A percentile compares a stretch with the other conserved stretches of the same genome.
Conservation (phyloP, 2,113 vertebrate genomes). For the Petaurus breviceps region DNA sequence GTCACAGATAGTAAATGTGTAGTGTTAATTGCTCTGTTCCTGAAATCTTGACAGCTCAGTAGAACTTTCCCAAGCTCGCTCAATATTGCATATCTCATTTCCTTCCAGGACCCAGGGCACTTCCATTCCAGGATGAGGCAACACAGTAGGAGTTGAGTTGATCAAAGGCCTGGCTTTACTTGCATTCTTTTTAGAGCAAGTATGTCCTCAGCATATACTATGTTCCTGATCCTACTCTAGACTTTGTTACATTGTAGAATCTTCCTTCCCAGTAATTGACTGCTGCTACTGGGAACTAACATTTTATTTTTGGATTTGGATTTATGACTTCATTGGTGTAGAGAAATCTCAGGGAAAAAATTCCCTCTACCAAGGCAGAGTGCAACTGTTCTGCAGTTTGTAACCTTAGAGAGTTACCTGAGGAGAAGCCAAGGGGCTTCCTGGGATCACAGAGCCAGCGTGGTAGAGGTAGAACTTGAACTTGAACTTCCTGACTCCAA, state of each 20-base stretch:
- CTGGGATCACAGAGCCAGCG: neutral
- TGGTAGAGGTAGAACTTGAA: neutral
- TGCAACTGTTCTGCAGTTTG: neutral
- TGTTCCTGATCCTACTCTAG: neutral
- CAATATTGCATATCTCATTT: neutral
- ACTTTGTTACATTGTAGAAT: neutral
- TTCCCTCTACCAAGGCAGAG: neutral
- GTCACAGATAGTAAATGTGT: neutral
- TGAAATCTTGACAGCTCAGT: neutral
- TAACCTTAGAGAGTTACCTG: neutral
- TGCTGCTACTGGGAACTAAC: neutral
- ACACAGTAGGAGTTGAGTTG: neutral
- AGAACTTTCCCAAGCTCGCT: neutral
- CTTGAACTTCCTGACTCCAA: neutral
- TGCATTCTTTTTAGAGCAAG: neutral
- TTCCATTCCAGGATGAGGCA: neutral
- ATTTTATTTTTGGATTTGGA: neutral
- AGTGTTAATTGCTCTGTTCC: neutral
- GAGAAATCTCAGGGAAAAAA: neutral
- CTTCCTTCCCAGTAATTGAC: neutral
- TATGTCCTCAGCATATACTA: neutral
- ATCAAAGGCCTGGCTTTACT: neutral
- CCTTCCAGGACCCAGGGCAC: neutral
- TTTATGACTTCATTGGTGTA: neutral
- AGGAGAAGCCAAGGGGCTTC: neutral